These are phyloP conservation scores for Nomada lathburiana DNA, from an alignment of 2,888 invertebrate species.

Conservation along the genomic window DNA sequence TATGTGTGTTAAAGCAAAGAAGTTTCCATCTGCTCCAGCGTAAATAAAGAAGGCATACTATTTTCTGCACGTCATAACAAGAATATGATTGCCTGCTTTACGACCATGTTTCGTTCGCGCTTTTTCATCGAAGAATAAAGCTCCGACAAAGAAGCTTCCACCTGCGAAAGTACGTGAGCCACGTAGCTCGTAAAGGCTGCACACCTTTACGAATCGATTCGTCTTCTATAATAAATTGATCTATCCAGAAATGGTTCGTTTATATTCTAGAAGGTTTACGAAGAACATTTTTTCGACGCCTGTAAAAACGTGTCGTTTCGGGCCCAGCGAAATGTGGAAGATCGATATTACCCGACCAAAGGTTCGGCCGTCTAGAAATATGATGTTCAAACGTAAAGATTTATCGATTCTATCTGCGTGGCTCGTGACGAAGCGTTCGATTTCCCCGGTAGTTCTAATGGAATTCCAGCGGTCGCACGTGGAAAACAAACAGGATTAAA, in stretches of 20 bases:
- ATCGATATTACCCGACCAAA: too few relatives aligned
- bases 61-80: constrained; percentile 21
- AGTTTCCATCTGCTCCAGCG: neutral
- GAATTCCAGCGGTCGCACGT: constrained; percentile 24
- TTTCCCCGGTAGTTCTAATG: constrained; percentile 47
- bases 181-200: neutral
- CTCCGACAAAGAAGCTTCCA: neutral
- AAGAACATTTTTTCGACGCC: neutral
- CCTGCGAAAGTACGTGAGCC: neutral
- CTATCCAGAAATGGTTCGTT: neutral
- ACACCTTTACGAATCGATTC: neutral
- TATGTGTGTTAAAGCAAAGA: neutral
- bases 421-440: constrained; percentile 14
- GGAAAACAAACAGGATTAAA: constrained; percentile 46
- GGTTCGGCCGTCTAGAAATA: neutral
- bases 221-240: neutral
- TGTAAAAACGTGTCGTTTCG: neutral
- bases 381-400: neutral
- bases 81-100: constrained; percentile 46
- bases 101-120: neutral
- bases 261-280: neutral
- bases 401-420: constrained; percentile 3
- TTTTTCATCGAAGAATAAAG: neutral
- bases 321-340: neutral
- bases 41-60: constrained; percentile 19